These are phyloP conservation scores for Plotosus lineatus DNA, from an alignment of 2,113 vertebrate species.

Conservation along the genomic window DNA sequence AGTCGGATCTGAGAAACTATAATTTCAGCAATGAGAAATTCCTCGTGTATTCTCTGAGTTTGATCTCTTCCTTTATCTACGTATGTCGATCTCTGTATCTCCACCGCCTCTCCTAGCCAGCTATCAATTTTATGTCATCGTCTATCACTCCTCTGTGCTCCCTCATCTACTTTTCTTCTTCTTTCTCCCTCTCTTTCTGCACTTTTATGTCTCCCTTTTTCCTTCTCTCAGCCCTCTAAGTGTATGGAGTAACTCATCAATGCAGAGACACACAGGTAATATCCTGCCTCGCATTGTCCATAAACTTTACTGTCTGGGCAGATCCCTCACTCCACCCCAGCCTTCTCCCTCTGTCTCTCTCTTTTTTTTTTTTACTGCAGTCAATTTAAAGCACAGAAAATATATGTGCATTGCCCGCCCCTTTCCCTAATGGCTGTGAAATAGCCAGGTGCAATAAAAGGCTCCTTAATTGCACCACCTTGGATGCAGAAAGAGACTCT, in stretches of 20 bases:
- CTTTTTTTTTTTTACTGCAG: conserved; percentile 54
- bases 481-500: conserved; percentile 53
- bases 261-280: conserved; percentile 51
- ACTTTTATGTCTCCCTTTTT: conserved; percentile 16
- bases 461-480: conserved; percentile 60
- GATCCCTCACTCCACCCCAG: not conserved
- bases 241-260: conserved; percentile 50
- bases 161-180: not conserved
- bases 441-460: conserved; percentile 59
- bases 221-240: conserved; percentile 3
- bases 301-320: conserved; percentile 52
- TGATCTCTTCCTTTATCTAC: not conserved
- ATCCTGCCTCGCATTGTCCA: conserved; percentile 48
- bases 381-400: conserved; percentile 60
- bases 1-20: not conserved
- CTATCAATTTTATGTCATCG: conserved; percentile 27
- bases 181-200: not conserved
- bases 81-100: not conserved
- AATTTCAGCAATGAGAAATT: not conserved
- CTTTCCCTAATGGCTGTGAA: conserved; percentile 58
- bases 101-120: not conserved
- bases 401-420: conserved; percentile 55
- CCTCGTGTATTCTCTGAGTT: not conserved
- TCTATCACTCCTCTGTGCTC: conserved; percentile 13
- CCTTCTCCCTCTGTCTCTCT: no score